Base-by-base conservation (phyloP, 2,888 invertebrate genomes). In the Melikaiella ostensackeni region DNA sequence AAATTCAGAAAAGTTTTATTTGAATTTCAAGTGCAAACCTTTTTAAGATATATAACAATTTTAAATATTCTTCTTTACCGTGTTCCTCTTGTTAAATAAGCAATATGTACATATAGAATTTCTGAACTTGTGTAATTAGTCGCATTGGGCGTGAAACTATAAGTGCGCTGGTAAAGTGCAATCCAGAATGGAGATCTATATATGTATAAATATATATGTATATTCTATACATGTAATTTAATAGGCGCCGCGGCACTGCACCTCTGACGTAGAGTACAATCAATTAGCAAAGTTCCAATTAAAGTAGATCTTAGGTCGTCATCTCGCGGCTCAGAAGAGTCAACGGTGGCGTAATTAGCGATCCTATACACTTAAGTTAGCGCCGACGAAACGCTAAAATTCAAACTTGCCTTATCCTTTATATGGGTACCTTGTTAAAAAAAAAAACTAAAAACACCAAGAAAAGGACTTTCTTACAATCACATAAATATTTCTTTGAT, bases 221-320 rank as follows among this genome's bases (percentile, higher is more conserved):
- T 74, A 77, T 63, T 75, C 42, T 64, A n/a, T 77, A 75, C 50
- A 55, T 62, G 70, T 79, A 63, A 70, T 70, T 50, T 81, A 79
- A 78, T 63, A 76, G 77, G 77, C 81, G 82, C 83, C 80, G 82
- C 82, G 80, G 84, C 81, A 84, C 77, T 85, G 88, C 87, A 88
- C 89, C 88, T 87, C 87, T 87, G 88, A 89, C 88, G 86, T 89
- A 88, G 88, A 89, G 88, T 89, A 90, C 90, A 90, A 90, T 90
- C 86, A 87, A 87, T 89, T 87, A 89, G 87, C 79, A 86, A 88
- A 89, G 87, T 89, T 88, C 85, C 87, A 88, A 87, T 88, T 86
- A 85, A 84, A 84, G 77, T 86, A 84, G 87, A 82, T 79, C 75
- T 79, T 80, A 82, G 81, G 74, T 83, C 66, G 74, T 77, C 74